Conservation (phyloP, 2,797 vertebrate genomes). For the Merluccius polli region DNA sequence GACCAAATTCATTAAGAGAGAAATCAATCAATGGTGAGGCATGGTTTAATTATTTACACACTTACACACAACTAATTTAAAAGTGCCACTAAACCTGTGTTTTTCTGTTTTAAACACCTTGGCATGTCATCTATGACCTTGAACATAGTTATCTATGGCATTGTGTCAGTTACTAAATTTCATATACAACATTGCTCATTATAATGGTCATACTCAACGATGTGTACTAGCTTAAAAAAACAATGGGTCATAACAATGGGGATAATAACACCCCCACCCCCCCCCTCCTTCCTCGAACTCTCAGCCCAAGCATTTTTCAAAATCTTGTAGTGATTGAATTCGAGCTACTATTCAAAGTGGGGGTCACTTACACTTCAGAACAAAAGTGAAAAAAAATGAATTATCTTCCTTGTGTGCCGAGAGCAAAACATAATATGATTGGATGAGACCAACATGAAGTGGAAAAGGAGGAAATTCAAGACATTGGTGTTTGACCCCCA, state of each 20-base stretch:
- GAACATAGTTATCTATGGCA: not conserved
- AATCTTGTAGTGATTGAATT: not conserved
- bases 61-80: not conserved
- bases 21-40: not conserved
- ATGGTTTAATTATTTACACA: not conserved
- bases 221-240: too few relatives aligned
- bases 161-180: not conserved
- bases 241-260: too few relatives aligned
- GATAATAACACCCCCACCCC: too few relatives aligned
- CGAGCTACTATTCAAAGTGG: too few relatives aligned
- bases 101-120: not conserved
- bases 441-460: slow-evolving; percentile 2
- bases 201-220: too few relatives aligned
- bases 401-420: too few relatives aligned
- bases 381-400: too few relatives aligned
- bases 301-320: too few relatives aligned
- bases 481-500: slow-evolving; percentile 35
- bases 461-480: slow-evolving; percentile 28
- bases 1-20: not conserved
- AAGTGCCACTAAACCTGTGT: not conserved
- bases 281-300: too few relatives aligned
- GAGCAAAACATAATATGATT: not conserved
- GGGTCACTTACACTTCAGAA: too few relatives aligned
- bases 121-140: not conserved
- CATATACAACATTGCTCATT: too few relatives aligned